Base-by-base conservation (phyloP, 2,113 vertebrate species). In the Dryoscopus gambensis region DNA sequence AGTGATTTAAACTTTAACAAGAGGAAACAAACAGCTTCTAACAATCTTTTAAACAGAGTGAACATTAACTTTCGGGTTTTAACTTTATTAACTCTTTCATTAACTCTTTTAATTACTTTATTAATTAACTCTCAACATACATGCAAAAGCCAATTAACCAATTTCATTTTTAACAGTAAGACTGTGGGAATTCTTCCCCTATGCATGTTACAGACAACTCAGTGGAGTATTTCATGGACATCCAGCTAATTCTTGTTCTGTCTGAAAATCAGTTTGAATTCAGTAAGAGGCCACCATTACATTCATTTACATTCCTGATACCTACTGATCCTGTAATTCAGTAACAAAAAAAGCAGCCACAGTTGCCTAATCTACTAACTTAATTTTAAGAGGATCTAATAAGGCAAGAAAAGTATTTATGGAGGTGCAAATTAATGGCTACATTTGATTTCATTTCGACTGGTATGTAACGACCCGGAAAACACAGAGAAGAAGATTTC, bases 181-280 rank as follows among this genome's bases (percentile, higher is more conserved):
- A 35, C 44, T 24, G 2, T 70, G 52, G 33, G 52, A 89, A 82
- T 67, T 79, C 65, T 86, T 92, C 30, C 24, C 53, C 17, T 16
- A 5, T 49, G n/a, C 5, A 10, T 25, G 5, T 82, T 83, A 13
- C 10, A 8, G 25, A 30, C n/a, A 84, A 31, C 40, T 92, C 57
- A 52, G 49, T 71, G 53, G 52, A 56, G n/a, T 68, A 7, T 96
- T 91, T 89, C 73, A 76, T 80, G 63, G 50, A 83, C 50, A 46
- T 90, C 63, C 63, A 60, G 57, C 24, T 57, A 52, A 44, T 76
- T 88, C 67, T 85, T 20, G 3, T 79, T 86, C 79, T 85, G 57
- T 67, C 79, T 90, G 46, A 88, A 92, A 92, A 88, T 57, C 71
- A 85, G 42, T 73, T 79, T 90, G 74, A 65, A 83, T 88, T 92